phyloP scores from a whole-genome alignment of 64 coral and sea anemone species.

The Montipora cactus region DNA sequence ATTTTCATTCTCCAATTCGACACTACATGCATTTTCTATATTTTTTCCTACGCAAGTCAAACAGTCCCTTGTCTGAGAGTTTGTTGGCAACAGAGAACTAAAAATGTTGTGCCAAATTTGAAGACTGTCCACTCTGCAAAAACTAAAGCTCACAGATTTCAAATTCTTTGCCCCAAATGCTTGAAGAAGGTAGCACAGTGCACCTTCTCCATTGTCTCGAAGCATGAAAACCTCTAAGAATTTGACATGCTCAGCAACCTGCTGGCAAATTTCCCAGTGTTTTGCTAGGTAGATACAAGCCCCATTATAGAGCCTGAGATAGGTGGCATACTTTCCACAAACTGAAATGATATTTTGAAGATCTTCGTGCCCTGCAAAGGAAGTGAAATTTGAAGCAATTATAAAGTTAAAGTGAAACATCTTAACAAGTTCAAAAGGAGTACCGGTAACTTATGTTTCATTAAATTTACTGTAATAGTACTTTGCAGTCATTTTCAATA shows the following conservation, averaged over 20 bases:
- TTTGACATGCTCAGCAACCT: slow-evolving; percentile 59
- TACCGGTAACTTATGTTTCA: too few relatives aligned
- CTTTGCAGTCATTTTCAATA: too few relatives aligned
- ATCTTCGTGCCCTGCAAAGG: not conserved
- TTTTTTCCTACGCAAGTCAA: not conserved
- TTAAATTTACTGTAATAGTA: too few relatives aligned
- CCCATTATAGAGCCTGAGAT: slow-evolving; percentile 60
- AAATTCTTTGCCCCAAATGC: slow-evolving; percentile 53
- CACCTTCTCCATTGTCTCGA: slow-evolving; percentile 55
- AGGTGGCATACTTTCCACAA: slow-evolving; percentile 69
- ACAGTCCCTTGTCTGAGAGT: not conserved
- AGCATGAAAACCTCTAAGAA: slow-evolving; percentile 66
- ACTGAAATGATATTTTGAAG: slow-evolving; percentile 13
- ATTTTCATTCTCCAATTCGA: not conserved
- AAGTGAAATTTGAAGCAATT: slow-evolving; percentile 5
- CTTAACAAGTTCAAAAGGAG: too few relatives aligned
- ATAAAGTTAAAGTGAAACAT: too few relatives aligned
- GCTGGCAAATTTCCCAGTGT: slow-evolving; percentile 39
- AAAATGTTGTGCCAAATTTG: slow-evolving; percentile 48
- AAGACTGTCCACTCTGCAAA: slow-evolving; percentile 41
- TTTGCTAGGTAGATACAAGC: slow-evolving; percentile 32
- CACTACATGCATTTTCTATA: not conserved
- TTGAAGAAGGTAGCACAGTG: slow-evolving; percentile 57
- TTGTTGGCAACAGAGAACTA: slow-evolving; percentile 16
- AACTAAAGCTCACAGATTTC: slow-evolving; percentile 72